Base-by-base conservation (phyloP, 2,888 invertebrate genomes). In the Horisme vitalbata region DNA sequence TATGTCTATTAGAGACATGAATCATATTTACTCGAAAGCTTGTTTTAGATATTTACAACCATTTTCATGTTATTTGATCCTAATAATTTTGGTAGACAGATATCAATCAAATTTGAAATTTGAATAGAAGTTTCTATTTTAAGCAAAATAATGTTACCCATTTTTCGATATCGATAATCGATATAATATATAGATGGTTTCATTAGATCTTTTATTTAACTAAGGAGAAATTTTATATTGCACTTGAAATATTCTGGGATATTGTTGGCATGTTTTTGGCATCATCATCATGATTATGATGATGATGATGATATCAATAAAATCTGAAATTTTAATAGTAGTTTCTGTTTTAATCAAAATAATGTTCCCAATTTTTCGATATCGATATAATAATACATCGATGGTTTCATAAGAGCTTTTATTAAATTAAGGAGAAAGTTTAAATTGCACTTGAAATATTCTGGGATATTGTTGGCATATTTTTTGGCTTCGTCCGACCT, bases 381-480 rank as follows among this genome's bases (percentile, higher is more conserved):
- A 11, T 27, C 27, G 6, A 11, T n/a, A n/a, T n/a, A n/a, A n/a
- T n/a, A 10, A 11, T 11, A 11, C 7, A 27, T 27, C 8, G 11
- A 8, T 12, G 12, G 23, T 9, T 23, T 9, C 8, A 4, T 9
- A 4, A 23, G 23, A 9, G n/a, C 9, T 12, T 27, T 12, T 4
- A 27, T 27, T 27, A 12, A 27, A 9, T 41, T 31, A 33, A 26
- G 18, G 9, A 31, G 36, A 38, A 33, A 9, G n/a, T 39, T 12
- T 7, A 23, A 57, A 55, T 62, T 57, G 50, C 52, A 59, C 57
- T 61, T 45, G 52, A 54, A 58, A 57, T 49, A 46, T 55, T 53
- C 32, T 36, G 28, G 31, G 49, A 46, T 55, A 57, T 55, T 34
- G 52, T 62, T 59, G 30, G 31, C 41, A 31, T 55, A 45, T 45